These are phyloP conservation scores for Drosophila rellima DNA, from an alignment of 2,888 invertebrate species.

Conservation along the genomic window DNA sequence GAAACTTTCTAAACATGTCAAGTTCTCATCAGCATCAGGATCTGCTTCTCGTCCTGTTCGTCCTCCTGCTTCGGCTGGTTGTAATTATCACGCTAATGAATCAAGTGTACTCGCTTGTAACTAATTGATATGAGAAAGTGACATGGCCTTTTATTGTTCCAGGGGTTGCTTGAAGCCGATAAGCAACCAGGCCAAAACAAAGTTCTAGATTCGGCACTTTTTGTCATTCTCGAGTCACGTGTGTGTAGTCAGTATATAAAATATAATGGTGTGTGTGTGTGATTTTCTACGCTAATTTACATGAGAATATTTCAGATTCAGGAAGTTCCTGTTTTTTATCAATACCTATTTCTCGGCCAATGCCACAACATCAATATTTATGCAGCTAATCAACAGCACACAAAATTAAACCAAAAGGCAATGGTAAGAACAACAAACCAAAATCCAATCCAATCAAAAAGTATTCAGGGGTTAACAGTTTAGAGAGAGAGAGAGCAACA, in stretches of 20 bases:
- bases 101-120: constrained; percentile 80
- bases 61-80: constrained; percentile 46
- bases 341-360: neutral
- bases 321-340: constrained; percentile 6
- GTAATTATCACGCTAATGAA: constrained; percentile 81
- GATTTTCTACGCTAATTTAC: constrained; percentile 55
- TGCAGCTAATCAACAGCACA: constrained; percentile 51
- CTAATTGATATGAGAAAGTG: constrained; percentile 80
- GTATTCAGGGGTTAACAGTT: constrained; percentile 22
- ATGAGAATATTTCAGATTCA: constrained; percentile 49
- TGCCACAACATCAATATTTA: constrained; percentile 56
- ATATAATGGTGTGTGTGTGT: neutral
- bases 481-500: neutral
- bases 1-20: constrained; percentile 63
- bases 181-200: constrained; percentile 26
- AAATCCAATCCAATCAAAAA: constrained; percentile 62
- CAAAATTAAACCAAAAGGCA: constrained; percentile 47
- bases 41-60: constrained; percentile 21
- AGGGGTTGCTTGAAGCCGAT: constrained; percentile 46
- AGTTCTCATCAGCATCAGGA: constrained; percentile 54
- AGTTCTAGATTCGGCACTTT: constrained; percentile 29
- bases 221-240: constrained; percentile 30
- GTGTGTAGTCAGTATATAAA: constrained; percentile 16
- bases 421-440: constrained; percentile 32
- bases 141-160: constrained; percentile 58